phyloP scores from a whole-genome alignment of 2,113 vertebrate species.

The Percopsis transmontana region DNA sequence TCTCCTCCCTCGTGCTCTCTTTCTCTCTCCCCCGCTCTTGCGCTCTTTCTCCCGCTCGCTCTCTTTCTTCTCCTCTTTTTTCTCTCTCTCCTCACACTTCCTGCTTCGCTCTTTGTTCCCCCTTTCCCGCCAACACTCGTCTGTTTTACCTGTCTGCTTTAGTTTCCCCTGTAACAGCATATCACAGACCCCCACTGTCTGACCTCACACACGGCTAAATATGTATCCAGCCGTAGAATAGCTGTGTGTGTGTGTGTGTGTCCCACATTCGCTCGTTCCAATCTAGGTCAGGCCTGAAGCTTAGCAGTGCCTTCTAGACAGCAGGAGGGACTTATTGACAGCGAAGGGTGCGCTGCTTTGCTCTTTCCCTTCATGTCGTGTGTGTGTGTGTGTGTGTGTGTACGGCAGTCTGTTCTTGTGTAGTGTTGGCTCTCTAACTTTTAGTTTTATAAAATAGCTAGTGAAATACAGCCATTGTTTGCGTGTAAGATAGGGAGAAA shows the following conservation, averaged over 20 bases:
- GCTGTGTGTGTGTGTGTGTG: constrained; percentile 36
- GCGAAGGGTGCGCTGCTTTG: constrained; percentile 56
- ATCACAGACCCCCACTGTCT: too few relatives aligned
- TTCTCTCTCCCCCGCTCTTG: constrained; percentile 5
- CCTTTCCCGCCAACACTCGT: neutral
- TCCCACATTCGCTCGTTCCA: constrained; percentile 59
- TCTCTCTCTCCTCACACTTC: neutral
- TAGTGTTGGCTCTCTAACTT: too few relatives aligned
- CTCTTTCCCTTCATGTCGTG: constrained; percentile 19
- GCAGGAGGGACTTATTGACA: constrained; percentile 42
- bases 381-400: constrained; percentile 7
- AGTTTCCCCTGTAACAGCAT: neutral
- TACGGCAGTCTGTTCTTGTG: too few relatives aligned
- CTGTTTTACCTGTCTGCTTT: constrained; percentile 5
- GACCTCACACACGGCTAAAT: constrained; percentile 64
- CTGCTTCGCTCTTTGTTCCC: constrained; percentile 16
- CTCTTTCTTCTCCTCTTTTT: constrained; percentile 23
- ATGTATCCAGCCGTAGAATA: constrained; percentile 67
- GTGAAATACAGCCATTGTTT: too few relatives aligned
- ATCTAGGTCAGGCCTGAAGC: constrained; percentile 69
- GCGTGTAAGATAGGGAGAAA: too few relatives aligned
- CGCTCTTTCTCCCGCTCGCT: constrained; percentile 13
- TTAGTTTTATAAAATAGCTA: too few relatives aligned
- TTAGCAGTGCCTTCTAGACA: constrained; percentile 55
- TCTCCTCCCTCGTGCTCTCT: too few relatives aligned